These are phyloP conservation scores for Scophthalmus maximus DNA, from an alignment of 2,113 vertebrate species.

Conservation along the genomic window DNA sequence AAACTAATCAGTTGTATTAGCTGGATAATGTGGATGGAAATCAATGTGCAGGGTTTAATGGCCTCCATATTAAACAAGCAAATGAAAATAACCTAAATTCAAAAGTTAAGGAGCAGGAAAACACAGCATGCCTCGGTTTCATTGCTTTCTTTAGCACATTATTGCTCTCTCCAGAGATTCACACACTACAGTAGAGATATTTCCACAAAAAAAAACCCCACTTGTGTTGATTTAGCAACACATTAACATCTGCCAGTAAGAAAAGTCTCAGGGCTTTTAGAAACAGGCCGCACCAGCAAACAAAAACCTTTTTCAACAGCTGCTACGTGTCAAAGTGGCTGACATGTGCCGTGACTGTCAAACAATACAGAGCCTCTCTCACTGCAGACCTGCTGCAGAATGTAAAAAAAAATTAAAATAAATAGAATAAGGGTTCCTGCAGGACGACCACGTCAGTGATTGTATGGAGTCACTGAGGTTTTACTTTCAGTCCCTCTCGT, in stretches of 20 bases:
- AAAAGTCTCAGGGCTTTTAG: slow-evolving; percentile 36
- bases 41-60: neutral
- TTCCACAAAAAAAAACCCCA: slow-evolving; percentile 12
- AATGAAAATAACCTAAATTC: neutral
- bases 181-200: slow-evolving; percentile 14
- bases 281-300: slow-evolving; percentile 53
- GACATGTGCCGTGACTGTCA: slow-evolving; percentile 58
- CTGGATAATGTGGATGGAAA: neutral
- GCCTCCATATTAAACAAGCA: neutral
- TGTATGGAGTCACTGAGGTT: slow-evolving; percentile 25
- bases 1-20: neutral
- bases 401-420: slow-evolving; percentile 19
- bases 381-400: slow-evolving; percentile 22
- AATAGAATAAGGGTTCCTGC: slow-evolving; percentile 16
- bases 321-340: slow-evolving; percentile 57
- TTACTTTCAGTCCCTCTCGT: slow-evolving; percentile 19
- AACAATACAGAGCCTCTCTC: slow-evolving; percentile 35
- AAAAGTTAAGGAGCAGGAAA: neutral
- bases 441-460: slow-evolving; percentile 2
- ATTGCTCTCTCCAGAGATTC: neutral
- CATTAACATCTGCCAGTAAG: slow-evolving; percentile 27
- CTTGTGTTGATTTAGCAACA: slow-evolving; percentile 45
- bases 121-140: neutral
- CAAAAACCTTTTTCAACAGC: slow-evolving; percentile 67
- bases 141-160: slow-evolving; percentile 10